Percentiles rank a stretch among this genome's conserved stretches.
These are phyloP conservation scores for Spermophilus dauricus DNA, from an alignment of 2,113 vertebrate species.

Conservation along the genomic window DNA sequence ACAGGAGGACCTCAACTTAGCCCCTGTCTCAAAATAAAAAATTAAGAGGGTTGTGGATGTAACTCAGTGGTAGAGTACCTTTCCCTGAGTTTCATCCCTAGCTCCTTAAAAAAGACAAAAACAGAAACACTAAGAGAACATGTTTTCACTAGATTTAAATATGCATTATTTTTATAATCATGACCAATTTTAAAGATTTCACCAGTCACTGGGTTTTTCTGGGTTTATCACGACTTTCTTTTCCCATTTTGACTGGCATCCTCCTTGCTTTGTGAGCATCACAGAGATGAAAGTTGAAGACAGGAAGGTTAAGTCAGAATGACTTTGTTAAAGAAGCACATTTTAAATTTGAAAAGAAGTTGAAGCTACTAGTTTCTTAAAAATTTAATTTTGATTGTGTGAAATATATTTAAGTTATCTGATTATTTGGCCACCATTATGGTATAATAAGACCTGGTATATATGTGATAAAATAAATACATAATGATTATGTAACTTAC, in stretches of 20 bases:
- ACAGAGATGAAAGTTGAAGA: conserved; percentile 7
- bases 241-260: not conserved
- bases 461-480: not conserved
- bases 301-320: not conserved
- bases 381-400: not conserved
- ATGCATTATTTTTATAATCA: not conserved
- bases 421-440: not conserved
- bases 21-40: too few species aligned
- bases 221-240: not conserved
- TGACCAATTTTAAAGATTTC: not conserved
- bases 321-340: not conserved
- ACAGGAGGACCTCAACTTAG: too few species aligned
- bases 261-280: not conserved
- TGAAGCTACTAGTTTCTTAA: not conserved
- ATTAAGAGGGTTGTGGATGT: too few species aligned
- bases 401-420: not conserved
- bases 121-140: not conserved
- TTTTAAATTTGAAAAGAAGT: conserved; percentile 15
- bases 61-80: too few species aligned
- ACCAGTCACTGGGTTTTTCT: not conserved
- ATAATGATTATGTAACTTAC: rapidly evolving
- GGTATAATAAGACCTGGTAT: not conserved
- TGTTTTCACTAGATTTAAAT: conserved; percentile 16
- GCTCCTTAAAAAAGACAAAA: too few species aligned
- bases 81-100: too few species aligned